phyloP scores from a whole-genome alignment of 2,797 vertebrate genomes.

The Taeniopygia guttata region DNA sequence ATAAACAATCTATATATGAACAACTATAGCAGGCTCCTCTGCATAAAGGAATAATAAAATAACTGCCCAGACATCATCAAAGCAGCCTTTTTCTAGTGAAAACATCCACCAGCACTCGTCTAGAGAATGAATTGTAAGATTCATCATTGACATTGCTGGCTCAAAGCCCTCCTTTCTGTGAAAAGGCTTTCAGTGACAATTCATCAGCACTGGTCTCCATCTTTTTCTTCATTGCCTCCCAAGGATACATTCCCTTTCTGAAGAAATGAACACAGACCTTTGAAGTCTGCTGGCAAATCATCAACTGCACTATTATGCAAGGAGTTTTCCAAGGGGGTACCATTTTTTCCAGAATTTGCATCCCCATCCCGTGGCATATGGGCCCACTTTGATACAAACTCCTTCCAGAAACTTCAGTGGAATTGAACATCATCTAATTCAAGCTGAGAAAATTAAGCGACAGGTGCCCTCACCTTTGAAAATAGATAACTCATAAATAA shows the following conservation, averaged over 20 bases:
- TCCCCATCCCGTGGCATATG: accelerated
- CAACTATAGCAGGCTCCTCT: not conserved
- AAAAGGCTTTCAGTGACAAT: not conserved
- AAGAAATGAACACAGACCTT: not conserved
- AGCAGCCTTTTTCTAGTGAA: not conserved
- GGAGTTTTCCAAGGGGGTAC: not conserved
- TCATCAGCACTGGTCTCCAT: not conserved
- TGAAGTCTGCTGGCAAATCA: not conserved
- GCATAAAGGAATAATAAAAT: not conserved
- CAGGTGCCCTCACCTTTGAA: not conserved
- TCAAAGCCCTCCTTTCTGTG: not conserved
- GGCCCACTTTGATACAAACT: not conserved
- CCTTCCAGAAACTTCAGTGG: not conserved
- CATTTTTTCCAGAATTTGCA: not conserved
- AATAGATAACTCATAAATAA: not conserved
- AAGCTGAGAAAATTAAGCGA: not conserved
- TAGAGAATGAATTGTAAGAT: not conserved
- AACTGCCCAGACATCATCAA: not conserved
- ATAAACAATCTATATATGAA: not conserved
- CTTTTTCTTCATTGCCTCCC: not conserved
- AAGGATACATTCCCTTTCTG: not conserved
- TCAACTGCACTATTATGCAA: not conserved
- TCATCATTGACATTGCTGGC: not conserved
- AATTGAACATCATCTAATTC: not conserved
- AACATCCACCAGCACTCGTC: not conserved